These are phyloP conservation scores for Ceryle rudis DNA, from an alignment of 2,797 vertebrate genomes.

Conservation along the genomic window DNA sequence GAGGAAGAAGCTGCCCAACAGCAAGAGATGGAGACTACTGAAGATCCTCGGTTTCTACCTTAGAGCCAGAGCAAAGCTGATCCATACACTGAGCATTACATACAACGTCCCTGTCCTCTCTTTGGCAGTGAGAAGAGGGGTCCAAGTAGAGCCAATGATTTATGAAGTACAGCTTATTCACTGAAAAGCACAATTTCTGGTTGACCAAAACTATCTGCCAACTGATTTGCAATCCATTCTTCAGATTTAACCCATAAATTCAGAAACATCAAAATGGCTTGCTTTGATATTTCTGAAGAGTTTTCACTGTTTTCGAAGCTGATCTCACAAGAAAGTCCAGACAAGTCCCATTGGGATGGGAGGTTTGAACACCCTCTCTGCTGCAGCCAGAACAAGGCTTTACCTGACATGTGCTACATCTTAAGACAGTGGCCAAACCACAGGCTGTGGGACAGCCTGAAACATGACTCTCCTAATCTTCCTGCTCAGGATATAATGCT, in stretches of 20 bases:
- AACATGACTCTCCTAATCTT: background rate
- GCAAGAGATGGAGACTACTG: background rate
- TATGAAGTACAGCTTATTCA: background rate
- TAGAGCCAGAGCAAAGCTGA: background rate
- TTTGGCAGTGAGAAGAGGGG: background rate
- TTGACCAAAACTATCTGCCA: background rate
- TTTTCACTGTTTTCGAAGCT: background rate
- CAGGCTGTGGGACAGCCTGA: background rate
- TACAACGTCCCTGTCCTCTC: background rate
- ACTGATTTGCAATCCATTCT: background rate
- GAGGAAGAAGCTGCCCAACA: background rate
- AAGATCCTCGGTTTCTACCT: background rate
- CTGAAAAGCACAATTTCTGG: background rate
- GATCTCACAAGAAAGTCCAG: background rate
- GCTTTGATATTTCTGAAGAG: background rate
- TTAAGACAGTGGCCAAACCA: background rate
- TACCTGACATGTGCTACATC: background rate
- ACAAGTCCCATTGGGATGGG: background rate
- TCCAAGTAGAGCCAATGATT: background rate
- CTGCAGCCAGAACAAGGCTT: background rate
- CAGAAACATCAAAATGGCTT: background rate
- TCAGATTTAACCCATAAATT: background rate
- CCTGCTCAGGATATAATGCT: background rate
- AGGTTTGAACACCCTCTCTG: background rate
- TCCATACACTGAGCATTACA: background rate